Base-by-base conservation (phyloP, 2,113 vertebrate genomes). In the Cyanoramphus novaezelandiae region DNA sequence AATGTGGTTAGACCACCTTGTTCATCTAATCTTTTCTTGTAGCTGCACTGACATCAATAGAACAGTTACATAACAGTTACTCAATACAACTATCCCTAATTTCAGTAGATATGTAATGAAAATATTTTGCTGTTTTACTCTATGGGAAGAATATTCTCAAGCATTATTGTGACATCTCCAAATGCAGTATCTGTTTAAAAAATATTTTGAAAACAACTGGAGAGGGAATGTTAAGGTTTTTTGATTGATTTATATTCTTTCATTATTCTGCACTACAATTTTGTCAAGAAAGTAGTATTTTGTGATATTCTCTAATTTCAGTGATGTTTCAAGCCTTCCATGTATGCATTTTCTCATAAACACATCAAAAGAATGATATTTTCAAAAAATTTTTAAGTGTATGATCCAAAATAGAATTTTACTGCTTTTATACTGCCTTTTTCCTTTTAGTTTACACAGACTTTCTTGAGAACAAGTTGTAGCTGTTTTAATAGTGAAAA, bases 161-260 rank as follows among this genome's bases (percentile, higher is more conserved):
- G 2, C 4, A 17, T 65, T 65, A 59, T 31, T 77, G 10, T 77
- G 19, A 44, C 9, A 85, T 74, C 41, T 79, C 82, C 19, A 86
- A 90, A 67, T 35, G 3, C 12, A 65, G 4, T 33, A 44, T 35
- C 10, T 63, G 16, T 25, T 62, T 27, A 1, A 33, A 72, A 84
- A 80, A 39, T 59, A 64, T n/a, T 47, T 71, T 84, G 10, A 68
- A 85, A 95, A 43, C 1, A 77, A 37, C 7, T 28, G 1, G 5
- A 6, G 6, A 47, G 5, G 0, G 0, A 1, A 17, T 37, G 60
- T 76, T 64, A 23, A 41, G 5, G 5, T 29, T 60, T 89, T 47
- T 65, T 1, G 5, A 18, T 27, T 74, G 21, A 81, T 70, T 83
- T 39, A 28, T 67, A 13, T 35, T 17, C 3, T 62, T 50, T 46